Percentiles rank a stretch among this genome's conserved stretches.
Conservation (phyloP, 2,888 invertebrate species). For the Athalia circularis region DNA sequence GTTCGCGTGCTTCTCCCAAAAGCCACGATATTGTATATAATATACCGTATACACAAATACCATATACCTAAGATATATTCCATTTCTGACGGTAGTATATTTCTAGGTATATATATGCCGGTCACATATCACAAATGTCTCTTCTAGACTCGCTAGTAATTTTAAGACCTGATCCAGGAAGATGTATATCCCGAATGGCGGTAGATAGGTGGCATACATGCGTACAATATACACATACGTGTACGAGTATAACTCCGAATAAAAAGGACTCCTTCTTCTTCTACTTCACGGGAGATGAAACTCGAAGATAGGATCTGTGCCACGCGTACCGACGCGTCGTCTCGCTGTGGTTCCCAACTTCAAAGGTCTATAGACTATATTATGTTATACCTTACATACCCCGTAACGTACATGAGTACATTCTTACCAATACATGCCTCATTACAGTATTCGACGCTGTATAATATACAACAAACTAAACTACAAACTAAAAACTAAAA, state of each 20-base stretch:
- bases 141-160: conserved; percentile 43
- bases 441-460: not conserved
- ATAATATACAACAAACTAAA: not conserved
- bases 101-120: conserved; percentile 14
- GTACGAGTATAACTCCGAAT: not conserved
- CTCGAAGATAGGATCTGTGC: conserved; percentile 41
- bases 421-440: not conserved
- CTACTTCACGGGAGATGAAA: conserved; percentile 40
- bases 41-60: not conserved
- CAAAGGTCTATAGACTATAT: conserved; percentile 5
- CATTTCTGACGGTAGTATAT: conserved; percentile 23
- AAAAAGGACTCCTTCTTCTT: conserved; percentile 23
- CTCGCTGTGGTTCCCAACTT: conserved; percentile 39
- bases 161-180: conserved; percentile 42
- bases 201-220: no score
- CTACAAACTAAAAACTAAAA: not conserved
- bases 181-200: conserved; percentile 30
- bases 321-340: conserved; percentile 22
- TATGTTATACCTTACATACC: not conserved
- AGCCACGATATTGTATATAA: not conserved
- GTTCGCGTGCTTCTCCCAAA: not conserved
- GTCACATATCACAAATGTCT: conserved; percentile 43
- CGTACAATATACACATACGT: no score
- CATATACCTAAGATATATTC: not conserved
- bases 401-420: not conserved